Evolutionary conservation across 2,797 vertebrate species (phyloP).

Genomic region (Varecia variegata): DNA sequence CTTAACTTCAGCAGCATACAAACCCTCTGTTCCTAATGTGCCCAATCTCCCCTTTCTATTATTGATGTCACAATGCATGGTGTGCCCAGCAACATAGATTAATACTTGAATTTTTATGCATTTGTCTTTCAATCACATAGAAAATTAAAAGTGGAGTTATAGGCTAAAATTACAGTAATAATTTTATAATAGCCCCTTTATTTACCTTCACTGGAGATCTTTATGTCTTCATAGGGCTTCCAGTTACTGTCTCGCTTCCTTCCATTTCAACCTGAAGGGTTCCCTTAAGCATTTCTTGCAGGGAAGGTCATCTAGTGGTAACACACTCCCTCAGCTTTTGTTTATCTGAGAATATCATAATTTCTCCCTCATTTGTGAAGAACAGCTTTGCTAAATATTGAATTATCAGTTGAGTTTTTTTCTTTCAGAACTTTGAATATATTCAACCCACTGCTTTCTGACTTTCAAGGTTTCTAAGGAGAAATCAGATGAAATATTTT

Average conservation of each 20-base stretch:
- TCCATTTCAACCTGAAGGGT: background rate
- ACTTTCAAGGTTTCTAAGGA: background rate
- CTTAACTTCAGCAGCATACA: background rate
- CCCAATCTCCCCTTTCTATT: background rate
- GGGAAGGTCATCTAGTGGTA: background rate
- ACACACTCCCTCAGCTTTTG: background rate
- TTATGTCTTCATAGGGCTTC: background rate
- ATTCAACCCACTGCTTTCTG: background rate
- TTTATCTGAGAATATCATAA: background rate
- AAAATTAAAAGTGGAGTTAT: background rate
- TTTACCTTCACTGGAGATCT: background rate
- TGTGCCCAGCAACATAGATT: background rate
- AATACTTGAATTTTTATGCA: background rate
- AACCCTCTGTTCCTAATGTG: background rate
- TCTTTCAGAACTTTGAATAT: background rate
- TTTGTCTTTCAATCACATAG: background rate
- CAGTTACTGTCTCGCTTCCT: background rate
- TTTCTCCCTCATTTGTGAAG: background rate
- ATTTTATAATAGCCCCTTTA: background rate
- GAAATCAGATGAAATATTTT: background rate
- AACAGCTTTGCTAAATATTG: background rate
- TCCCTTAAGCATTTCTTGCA: background rate
- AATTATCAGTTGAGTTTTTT: background rate
- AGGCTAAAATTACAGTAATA: background rate
- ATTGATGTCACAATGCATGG: background rate